Base-by-base conservation (phyloP, 1,140 invertebrate genomes). In the Caerostris extrusa region DNA sequence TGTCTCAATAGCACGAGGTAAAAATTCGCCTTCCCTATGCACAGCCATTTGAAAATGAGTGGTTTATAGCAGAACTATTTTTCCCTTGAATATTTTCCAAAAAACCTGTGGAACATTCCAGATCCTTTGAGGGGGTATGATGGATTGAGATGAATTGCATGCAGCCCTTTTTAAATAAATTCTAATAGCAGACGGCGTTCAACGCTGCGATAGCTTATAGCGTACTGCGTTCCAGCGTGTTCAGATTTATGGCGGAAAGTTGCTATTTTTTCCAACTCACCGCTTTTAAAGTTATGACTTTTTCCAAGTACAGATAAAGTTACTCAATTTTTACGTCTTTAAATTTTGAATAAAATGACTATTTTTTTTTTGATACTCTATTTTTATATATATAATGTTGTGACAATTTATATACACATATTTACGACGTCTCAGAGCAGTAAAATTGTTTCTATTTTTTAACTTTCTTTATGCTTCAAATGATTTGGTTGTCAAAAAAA, bases 91-190 rank as follows among this genome's bases (percentile, higher is more conserved):
- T 34, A 10, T 77, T 77, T 77, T 77, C 5, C 69, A 77, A 53
- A 77, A 77, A 77, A n/a, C 69, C 69, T 77, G 69, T 77, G 69
- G 69, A 77, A 77, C 19, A 77, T 77, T 77, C 50, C 69, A 77
- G 3, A 34, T 10, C 69, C 14, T 77, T 77, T 53, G 69, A 77
- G 69, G n/a, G n/a, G 0, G 10, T 4, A 77, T 77, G 69, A 83
- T 19, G 82, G 53, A 83, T 83, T 56, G 56, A 19, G 82, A 83
- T 58, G 82, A 56, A 83, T 58, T n/a, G n/a, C 53, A 57, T 17
- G 53, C 19, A 10, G 5, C 82, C 17, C n/a, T 83, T 58, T 57
- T 56, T n/a, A 83, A 83, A 83, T 83, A 83, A 83, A 83, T 83
- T 58, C 14, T 56, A 19, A 17, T 58, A 10, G 53, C n/a, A 83